These are phyloP conservation scores for Alexandromys oeconomus DNA, from an alignment of 2,797 vertebrate genomes.

Conservation along the genomic window DNA sequence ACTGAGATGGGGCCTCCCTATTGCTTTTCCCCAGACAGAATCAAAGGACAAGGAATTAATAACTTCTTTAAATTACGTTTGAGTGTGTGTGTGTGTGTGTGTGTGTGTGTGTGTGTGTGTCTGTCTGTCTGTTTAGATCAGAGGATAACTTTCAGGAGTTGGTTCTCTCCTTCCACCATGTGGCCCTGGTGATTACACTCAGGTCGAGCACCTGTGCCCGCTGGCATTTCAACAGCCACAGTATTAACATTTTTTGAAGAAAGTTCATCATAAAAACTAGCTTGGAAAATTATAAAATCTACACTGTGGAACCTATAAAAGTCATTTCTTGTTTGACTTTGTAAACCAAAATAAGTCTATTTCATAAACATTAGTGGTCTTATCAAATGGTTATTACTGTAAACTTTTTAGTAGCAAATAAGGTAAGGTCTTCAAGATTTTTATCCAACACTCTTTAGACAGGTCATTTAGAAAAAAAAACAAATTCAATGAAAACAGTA, in stretches of 20 bases:
- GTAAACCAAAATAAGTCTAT: neutral
- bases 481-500: slow-evolving; percentile 28
- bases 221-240: neutral
- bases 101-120: neutral
- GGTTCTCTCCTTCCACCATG: neutral
- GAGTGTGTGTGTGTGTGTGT: no score
- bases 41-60: neutral
- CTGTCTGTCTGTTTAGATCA: neutral
- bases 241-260: slow-evolving; percentile 31
- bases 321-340: neutral
- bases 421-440: slow-evolving; percentile 21
- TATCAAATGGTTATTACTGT: slow-evolving; percentile 12
- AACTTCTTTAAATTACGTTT: neutral
- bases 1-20: neutral
- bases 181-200: neutral
- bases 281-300: slow-evolving; percentile 39
- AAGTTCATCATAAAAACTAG: neutral
- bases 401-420: neutral
- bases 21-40: neutral
- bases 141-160: neutral
- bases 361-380: slow-evolving; percentile 37
- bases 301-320: neutral
- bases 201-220: neutral
- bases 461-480: slow-evolving; percentile 21
- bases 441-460: slow-evolving; percentile 6